Conservation (phyloP, 2,113 vertebrate species). For the Zingel zingel region DNA sequence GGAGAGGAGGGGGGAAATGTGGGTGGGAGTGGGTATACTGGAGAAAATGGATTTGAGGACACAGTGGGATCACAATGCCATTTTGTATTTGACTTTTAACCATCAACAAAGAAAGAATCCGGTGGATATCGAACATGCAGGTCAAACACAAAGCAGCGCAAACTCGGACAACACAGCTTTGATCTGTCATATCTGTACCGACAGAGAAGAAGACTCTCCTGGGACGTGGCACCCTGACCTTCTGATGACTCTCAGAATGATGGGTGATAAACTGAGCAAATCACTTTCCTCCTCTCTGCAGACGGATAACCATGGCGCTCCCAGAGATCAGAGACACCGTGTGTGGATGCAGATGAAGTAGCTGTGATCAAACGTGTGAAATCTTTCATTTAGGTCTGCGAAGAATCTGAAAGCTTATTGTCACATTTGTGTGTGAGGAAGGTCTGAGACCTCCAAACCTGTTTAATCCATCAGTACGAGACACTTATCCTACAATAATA, state of each 20-base stretch:
- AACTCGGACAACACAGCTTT: constrained; percentile 21
- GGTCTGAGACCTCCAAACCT: background rate
- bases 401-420: background rate
- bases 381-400: background rate
- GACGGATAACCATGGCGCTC: background rate
- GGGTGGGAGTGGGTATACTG: background rate
- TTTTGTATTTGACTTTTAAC: constrained; percentile 48
- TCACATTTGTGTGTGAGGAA: background rate
- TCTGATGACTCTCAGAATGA: constrained; percentile 61
- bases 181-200: constrained; percentile 61
- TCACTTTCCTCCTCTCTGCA: constrained; percentile 40
- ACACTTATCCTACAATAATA: background rate
- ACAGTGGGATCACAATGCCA: constrained; percentile 32
- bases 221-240: constrained; percentile 71
- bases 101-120: background rate
- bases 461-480: background rate
- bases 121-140: constrained; percentile 14
- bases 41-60: constrained; percentile 41
- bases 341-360: background rate
- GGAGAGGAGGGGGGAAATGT: background rate
- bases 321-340: background rate
- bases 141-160: constrained; percentile 38
- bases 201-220: constrained; percentile 63
- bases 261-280: constrained; percentile 74
- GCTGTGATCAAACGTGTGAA: background rate